phyloP scores from a whole-genome alignment of 2,113 vertebrate genomes.

The Smithornis capensis region DNA sequence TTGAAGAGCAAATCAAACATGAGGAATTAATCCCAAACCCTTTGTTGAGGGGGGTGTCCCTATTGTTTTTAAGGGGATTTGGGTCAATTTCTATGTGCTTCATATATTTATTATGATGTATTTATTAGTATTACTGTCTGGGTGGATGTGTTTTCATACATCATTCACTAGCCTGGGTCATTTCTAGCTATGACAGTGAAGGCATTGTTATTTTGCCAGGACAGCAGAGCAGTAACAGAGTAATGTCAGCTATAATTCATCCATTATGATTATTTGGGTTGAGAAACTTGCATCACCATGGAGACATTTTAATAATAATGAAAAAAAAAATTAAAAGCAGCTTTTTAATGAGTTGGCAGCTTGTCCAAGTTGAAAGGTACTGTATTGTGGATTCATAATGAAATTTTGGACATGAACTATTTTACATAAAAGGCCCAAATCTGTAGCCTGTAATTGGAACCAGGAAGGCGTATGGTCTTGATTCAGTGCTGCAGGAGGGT shows the following conservation, averaged over 20 bases:
- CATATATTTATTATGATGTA: neutral
- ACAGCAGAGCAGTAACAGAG: conserved; percentile 58
- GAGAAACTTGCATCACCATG: conserved; percentile 40
- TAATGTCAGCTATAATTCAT: conserved; percentile 54
- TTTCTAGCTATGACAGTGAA: conserved; percentile 32
- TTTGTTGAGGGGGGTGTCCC: neutral
- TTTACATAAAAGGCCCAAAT: conserved; percentile 42
- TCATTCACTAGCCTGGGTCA: neutral
- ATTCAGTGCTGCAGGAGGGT: neutral
- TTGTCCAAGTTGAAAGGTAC: conserved; percentile 44
- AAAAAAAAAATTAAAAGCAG: conserved; percentile 34
- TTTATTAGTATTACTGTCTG: neutral
- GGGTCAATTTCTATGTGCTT: conserved; percentile 1
- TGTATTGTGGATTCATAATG: conserved; percentile 62
- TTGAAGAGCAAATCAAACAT: neutral
- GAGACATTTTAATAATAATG: conserved; percentile 40
- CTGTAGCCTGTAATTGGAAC: neutral
- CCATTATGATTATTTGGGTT: conserved; percentile 61
- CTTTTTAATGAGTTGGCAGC: conserved; percentile 58
- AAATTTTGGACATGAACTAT: conserved; percentile 40
- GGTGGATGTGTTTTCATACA: neutral
- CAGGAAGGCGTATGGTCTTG: neutral
- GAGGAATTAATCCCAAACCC: neutral
- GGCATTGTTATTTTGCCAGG: conserved; percentile 65
- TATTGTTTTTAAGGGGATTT: neutral